Evolutionary conservation across 2,797 vertebrate genomes (phyloP).

Genomic region (Chelidonichthys spinosus): DNA sequence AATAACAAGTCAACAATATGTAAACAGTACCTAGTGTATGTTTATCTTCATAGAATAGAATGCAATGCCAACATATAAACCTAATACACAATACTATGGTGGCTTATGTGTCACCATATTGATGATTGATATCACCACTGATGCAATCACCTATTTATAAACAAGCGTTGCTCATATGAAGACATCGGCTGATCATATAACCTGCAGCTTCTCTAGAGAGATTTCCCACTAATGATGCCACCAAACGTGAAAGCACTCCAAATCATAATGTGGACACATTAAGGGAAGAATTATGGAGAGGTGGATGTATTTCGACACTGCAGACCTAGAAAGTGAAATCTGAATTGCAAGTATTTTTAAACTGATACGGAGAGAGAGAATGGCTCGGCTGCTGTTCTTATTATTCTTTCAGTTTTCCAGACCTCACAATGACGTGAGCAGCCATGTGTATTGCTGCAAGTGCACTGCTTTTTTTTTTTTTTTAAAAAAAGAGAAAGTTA

Average conservation of each 20-base stretch:
- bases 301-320: not conserved
- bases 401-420: constrained; percentile 10
- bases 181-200: not conserved
- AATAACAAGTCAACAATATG: not conserved
- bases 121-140: not conserved
- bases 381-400: not conserved
- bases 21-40: not conserved
- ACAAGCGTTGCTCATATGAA: not conserved
- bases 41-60: not conserved
- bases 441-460: not conserved
- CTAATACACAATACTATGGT: not conserved
- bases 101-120: not conserved
- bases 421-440: not conserved
- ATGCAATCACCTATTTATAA: not conserved
- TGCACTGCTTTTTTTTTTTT: not conserved
- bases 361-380: not conserved
- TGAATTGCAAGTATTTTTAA: not conserved
- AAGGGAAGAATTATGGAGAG: not conserved
- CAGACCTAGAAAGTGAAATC: too few relatives aligned
- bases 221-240: not conserved
- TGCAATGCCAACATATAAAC: not conserved
- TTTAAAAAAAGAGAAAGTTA: constrained; percentile 11
- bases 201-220: not conserved
- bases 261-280: not conserved
- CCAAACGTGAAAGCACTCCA: not conserved